Conservation (phyloP, 2,113 vertebrate genomes). For the Mustelus asterias region DNA sequence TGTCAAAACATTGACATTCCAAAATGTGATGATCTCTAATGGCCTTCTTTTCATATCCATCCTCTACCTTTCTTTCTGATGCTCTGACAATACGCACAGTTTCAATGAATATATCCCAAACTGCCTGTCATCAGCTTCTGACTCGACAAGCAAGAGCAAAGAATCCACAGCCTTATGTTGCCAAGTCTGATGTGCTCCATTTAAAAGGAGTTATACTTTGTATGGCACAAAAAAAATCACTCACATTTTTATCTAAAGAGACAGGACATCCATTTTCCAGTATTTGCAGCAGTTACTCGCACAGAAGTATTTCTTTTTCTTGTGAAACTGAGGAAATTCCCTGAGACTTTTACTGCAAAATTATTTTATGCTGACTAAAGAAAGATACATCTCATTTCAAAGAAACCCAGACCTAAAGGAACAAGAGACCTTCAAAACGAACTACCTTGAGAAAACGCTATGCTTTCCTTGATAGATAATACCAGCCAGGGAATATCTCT, state of each 20-base stretch:
- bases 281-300: neutral
- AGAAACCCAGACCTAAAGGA: neutral
- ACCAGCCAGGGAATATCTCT: neutral
- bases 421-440: neutral
- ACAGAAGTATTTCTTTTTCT: neutral
- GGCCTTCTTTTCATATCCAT: neutral
- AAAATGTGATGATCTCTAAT: slow-evolving; percentile 13
- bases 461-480: neutral
- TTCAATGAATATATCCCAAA: neutral
- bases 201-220: neutral
- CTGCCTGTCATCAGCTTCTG: neutral
- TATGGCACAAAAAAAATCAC: neutral
- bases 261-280: neutral
- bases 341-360: neutral
- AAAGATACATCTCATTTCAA: neutral
- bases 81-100: slow-evolving; percentile 29
- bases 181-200: neutral
- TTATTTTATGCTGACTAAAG: neutral
- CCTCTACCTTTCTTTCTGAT: neutral
- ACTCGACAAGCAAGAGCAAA: neutral
- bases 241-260: slow-evolving; percentile 13
- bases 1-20: neutral
- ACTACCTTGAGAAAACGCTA: neutral
- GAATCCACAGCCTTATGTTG: neutral
- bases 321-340: neutral